phyloP scores from a whole-genome alignment of 2,797 vertebrate genomes.

The Synanceia verrucosa region DNA sequence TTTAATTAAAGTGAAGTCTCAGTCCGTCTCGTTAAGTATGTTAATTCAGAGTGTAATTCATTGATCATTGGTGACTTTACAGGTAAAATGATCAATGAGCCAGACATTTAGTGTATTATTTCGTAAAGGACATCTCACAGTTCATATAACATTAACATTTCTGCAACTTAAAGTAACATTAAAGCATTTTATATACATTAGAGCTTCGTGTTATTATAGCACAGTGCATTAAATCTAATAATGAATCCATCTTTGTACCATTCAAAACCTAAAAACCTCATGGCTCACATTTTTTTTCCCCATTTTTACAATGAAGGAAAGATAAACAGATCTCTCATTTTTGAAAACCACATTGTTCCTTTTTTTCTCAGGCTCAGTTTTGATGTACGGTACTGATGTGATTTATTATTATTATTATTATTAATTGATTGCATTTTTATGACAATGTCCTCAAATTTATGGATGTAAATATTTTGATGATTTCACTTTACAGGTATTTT shows the following conservation, averaged over 20 bases:
- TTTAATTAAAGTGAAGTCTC: too few species aligned
- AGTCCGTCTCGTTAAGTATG: too few species aligned
- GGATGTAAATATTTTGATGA: slow-evolving; percentile 34
- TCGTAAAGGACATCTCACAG: neutral
- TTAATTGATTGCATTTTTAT: slow-evolving; percentile 1
- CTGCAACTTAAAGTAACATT: neutral
- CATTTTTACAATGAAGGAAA: slow-evolving; percentile 6
- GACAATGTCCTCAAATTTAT: neutral
- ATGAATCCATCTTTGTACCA: too few species aligned
- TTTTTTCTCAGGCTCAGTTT: neutral
- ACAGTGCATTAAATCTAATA: neutral
- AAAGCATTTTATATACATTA: neutral
- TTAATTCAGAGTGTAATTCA: neutral
- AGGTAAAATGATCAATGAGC: neutral
- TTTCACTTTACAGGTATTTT: slow-evolving; percentile 17
- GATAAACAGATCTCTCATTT: neutral
- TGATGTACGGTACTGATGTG: neutral
- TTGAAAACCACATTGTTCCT: neutral
- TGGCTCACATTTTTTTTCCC: slow-evolving; percentile 7
- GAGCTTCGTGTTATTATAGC: neutral
- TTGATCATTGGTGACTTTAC: neutral
- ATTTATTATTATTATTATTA: neutral
- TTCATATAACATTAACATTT: neutral
- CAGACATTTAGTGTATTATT: neutral
- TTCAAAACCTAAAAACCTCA: neutral